Evolutionary conservation across 2,888 invertebrate species (phyloP).

Genomic region (Tortrix viridana): DNA sequence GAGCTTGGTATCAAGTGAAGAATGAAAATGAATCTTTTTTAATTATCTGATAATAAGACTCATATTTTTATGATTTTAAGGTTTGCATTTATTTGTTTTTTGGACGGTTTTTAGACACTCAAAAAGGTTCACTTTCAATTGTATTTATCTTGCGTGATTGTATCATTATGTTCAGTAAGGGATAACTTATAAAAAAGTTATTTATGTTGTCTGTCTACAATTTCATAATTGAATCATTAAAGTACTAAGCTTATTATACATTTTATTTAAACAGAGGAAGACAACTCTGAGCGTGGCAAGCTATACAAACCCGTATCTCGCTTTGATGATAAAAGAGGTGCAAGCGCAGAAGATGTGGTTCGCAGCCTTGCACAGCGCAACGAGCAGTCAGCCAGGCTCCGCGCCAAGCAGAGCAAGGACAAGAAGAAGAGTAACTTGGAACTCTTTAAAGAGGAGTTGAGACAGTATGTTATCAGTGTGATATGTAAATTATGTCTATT

Average conservation of each 20-base stretch:
- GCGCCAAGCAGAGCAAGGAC: conserved; percentile 78
- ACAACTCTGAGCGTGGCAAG: conserved; percentile 94
- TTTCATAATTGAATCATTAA: too few species aligned
- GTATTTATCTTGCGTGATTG: too few species aligned
- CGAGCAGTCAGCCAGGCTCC: conserved; percentile 55
- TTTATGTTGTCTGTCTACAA: too few species aligned
- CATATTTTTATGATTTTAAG: too few species aligned
- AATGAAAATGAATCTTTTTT: too few species aligned
- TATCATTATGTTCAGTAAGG: too few species aligned
- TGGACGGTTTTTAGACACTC: too few species aligned
- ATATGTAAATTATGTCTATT: neutral
- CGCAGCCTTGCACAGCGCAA: conserved; percentile 84
- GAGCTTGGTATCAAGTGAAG: too few species aligned
- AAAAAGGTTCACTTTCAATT: too few species aligned
- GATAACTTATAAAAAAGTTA: too few species aligned
- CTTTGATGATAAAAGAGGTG: conserved; percentile 80
- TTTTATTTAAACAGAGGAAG: conserved; percentile 87
- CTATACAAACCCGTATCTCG: conserved; percentile 96
- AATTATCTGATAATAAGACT: too few species aligned
- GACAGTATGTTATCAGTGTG: conserved; percentile 87
- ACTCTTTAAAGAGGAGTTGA: conserved; percentile 98
- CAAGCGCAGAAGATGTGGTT: conserved; percentile 63
- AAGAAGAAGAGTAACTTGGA: conserved; percentile 99
- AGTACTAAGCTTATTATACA: conserved; percentile 1
- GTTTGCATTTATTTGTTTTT: too few species aligned